A percentile compares a stretch with the other conserved stretches of the same genome.
Evolutionary conservation across 2,797 vertebrate genomes (phyloP).

Genomic region (Dendrocincla tyrannina): DNA sequence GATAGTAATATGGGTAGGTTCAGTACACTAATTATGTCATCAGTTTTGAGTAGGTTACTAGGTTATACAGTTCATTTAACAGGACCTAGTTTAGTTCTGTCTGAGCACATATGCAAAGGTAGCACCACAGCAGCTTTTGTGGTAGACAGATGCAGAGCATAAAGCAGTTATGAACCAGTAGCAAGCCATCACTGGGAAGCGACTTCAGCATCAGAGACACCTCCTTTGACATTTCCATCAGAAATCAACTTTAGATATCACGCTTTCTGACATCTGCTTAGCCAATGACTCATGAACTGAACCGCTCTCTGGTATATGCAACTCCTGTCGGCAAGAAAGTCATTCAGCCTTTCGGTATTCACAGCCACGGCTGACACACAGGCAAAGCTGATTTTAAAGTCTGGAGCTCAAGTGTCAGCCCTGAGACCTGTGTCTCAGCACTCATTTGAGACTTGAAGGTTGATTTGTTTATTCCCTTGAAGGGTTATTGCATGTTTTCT

Average conservation of each 20-base stretch:
- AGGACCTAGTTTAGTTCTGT: neutral
- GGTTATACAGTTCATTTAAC: neutral
- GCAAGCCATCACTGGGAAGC: neutral
- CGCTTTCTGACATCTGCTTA: constrained; percentile 33
- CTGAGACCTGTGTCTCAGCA: constrained; percentile 29
- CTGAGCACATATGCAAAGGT: neutral
- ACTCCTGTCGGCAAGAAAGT: neutral
- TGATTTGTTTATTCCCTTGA: constrained; percentile 49
- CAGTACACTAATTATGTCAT: neutral
- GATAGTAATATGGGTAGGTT: neutral
- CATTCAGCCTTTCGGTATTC: neutral
- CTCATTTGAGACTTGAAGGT: neutral
- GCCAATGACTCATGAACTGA: constrained; percentile 12
- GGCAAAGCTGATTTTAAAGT: constrained; percentile 30
- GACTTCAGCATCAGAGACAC: neutral
- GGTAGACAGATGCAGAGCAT: neutral
- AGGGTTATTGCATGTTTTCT: constrained; percentile 21
- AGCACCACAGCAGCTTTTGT: neutral
- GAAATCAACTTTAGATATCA: constrained; percentile 21
- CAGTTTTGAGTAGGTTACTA: neutral
- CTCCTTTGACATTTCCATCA: constrained; percentile 43
- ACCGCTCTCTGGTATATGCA: neutral
- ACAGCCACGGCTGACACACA: neutral
- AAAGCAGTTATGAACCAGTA: neutral
- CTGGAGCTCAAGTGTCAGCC: constrained; percentile 50